A percentile compares a stretch with the other conserved stretches of the same genome.
These are phyloP conservation scores for Acropternis orthonyx DNA, from an alignment of 2,797 vertebrate species.

Conservation along the genomic window DNA sequence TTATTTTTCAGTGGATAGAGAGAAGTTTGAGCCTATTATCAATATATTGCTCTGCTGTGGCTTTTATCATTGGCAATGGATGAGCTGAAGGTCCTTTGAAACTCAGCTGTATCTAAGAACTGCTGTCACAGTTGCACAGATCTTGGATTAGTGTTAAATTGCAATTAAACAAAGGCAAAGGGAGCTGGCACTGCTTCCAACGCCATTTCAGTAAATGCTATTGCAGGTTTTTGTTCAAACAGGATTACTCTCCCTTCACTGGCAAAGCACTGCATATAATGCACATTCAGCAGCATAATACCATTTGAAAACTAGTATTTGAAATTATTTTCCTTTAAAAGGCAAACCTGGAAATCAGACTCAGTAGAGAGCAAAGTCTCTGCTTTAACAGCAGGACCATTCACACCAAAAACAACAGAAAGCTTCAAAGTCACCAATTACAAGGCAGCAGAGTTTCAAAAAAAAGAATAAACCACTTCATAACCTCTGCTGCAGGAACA, in stretches of 20 bases:
- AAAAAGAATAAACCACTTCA: neutral
- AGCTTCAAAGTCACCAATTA: slow-evolving; percentile 56
- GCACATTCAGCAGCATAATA: slow-evolving; percentile 41
- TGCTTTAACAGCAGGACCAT: slow-evolving; percentile 16
- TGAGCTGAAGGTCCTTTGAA: slow-evolving; percentile 38
- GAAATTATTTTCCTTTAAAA: slow-evolving; percentile 50
- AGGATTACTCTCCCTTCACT: slow-evolving; percentile 48
- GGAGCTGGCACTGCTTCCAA: slow-evolving; percentile 48
- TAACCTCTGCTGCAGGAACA: slow-evolving; percentile 44
- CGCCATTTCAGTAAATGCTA: slow-evolving; percentile 17
- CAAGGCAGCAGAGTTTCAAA: neutral
- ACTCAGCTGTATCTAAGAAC: slow-evolving; percentile 13
- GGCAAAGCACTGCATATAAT: slow-evolving; percentile 19
- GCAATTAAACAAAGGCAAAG: slow-evolving; percentile 64
- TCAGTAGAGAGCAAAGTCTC: neutral
- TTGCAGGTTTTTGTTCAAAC: slow-evolving; percentile 51
- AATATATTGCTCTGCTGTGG: neutral
- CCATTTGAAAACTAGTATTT: slow-evolving; percentile 27
- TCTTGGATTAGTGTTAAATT: slow-evolving; percentile 66
- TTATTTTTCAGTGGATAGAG: slow-evolving; percentile 4
- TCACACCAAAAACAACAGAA: neutral
- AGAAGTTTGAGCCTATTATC: slow-evolving; percentile 18
- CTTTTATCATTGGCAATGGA: slow-evolving; percentile 27
- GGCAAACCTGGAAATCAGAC: slow-evolving; percentile 74
- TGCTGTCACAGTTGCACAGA: slow-evolving; percentile 53